Percentiles rank a stretch among this genome's conserved stretches.
phyloP scores from a whole-genome alignment of 2,113 vertebrate species.

The Pygoscelis antarcticus region DNA sequence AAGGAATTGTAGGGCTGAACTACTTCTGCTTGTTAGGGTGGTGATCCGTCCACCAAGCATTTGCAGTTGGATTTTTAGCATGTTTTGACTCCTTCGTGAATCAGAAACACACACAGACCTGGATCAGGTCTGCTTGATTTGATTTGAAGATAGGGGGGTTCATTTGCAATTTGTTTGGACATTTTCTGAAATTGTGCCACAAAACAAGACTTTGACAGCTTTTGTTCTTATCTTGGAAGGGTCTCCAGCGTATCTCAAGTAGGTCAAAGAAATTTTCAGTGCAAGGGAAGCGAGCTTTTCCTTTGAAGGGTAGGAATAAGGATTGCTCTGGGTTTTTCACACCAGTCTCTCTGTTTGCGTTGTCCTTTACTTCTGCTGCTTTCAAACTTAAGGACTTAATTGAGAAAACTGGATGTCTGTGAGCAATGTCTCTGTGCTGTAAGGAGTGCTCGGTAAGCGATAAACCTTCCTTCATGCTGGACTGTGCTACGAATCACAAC shows the following conservation, averaged over 20 bases:
- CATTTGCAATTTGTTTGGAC: neutral
- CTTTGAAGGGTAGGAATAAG: neutral
- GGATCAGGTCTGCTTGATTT: neutral
- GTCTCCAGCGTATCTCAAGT: neutral
- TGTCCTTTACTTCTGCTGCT: neutral
- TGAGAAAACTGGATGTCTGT: neutral
- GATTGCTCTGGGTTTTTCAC: neutral
- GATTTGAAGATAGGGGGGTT: neutral
- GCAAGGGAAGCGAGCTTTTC: neutral
- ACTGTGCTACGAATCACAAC: accelerated
- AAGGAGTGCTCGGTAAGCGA: accelerated
- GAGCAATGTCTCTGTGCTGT: neutral
- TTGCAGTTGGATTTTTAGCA: neutral
- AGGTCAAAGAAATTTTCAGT: neutral
- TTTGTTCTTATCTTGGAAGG: neutral
- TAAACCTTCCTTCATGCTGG: neutral
- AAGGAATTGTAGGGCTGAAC: neutral
- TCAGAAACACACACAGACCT: neutral
- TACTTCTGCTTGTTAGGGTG: neutral
- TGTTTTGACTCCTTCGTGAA: neutral
- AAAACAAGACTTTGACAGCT: neutral
- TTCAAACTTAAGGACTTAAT: neutral
- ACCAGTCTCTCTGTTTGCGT: accelerated
- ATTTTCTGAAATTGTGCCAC: neutral
- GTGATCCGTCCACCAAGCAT: neutral